Conservation (phyloP, 1,140 invertebrate genomes). For the Charaxes varanes region DNA sequence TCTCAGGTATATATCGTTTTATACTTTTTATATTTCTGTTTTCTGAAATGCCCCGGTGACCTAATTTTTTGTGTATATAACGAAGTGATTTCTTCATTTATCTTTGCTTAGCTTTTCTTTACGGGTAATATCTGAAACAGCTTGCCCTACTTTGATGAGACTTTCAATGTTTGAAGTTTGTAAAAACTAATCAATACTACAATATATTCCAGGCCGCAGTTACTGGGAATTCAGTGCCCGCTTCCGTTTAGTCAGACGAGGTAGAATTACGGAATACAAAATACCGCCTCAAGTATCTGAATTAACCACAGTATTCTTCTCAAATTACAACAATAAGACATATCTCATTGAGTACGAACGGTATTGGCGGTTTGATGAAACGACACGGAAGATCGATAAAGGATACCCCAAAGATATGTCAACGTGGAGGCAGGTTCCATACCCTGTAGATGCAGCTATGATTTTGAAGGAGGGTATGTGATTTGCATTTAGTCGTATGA, state of each 20-base stretch:
- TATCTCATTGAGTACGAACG: slow-evolving; percentile 76
- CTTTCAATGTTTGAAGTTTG: no score
- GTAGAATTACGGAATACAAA: slow-evolving; percentile 76
- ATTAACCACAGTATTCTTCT: slow-evolving; percentile 82
- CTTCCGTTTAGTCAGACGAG: slow-evolving; percentile 74
- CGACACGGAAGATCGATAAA: slow-evolving; percentile 72
- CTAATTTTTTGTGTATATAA: neutral
- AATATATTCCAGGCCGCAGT: slow-evolving; percentile 69
- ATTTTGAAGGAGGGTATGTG: slow-evolving; percentile 78
- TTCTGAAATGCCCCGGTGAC: neutral
- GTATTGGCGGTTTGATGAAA: slow-evolving; percentile 83
- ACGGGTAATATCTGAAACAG: no score
- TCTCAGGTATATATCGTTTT: slow-evolving; percentile 75
- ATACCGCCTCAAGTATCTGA: slow-evolving; percentile 78
- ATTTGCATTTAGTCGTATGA: no score
- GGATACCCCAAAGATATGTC: slow-evolving; percentile 81
- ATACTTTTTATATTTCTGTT: neutral
- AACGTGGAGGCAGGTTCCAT: slow-evolving; percentile 80
- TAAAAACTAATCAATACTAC: no score
- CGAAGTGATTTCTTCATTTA: neutral
- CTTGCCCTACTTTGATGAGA: no score
- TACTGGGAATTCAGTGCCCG: slow-evolving; percentile 82
- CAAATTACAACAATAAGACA: slow-evolving; percentile 75
- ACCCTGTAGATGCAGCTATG: slow-evolving; percentile 78
- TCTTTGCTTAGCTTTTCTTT: no score